Base-by-base conservation (phyloP, 1,140 invertebrate species). In the Agrilus planipennis region DNA sequence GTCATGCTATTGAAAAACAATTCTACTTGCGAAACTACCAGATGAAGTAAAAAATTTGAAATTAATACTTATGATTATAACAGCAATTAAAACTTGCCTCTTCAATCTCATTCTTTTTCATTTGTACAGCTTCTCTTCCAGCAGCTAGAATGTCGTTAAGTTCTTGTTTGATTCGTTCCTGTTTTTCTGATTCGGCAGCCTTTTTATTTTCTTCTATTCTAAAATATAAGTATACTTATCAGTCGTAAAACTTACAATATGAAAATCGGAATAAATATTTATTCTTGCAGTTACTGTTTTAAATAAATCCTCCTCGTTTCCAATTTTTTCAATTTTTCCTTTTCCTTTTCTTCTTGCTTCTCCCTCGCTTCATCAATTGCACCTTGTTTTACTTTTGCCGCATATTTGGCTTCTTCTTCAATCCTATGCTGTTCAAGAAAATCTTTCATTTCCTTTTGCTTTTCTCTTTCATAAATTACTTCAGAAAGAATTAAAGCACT, bases 41-140 rank as follows among this genome's bases (percentile, higher is more conserved):
- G n/a, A n/a, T n/a, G n/a, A n/a, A n/a, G n/a, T n/a, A n/a, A n/a
- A n/a, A n/a, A n/a, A n/a, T n/a, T n/a, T n/a, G n/a, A n/a, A n/a
- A n/a, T n/a, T n/a, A n/a, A n/a, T n/a, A n/a, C n/a, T n/a, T n/a
- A n/a, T n/a, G n/a, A n/a, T n/a, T n/a, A n/a, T n/a, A n/a, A n/a
- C n/a, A n/a, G n/a, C n/a, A n/a, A n/a, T n/a, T 31, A 14, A 31
- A 11, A 15, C 49, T 45, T 34, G 51, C 49, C 1, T 64, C 46
- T 2, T 61, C 56, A 4, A 50, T 43, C 35, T 59, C 55, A 7
- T 56, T 42, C 39, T 63, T 62, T 40, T 67, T 57, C 5, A 61
- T 25, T 16, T 41, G 34, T 27, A 47, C 40, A 12, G 46, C 39
- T 45, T 55, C 51, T 21, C 50, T 42, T 15, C 18, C 27, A 10